These are phyloP conservation scores for Leptatherina wallacei DNA, from an alignment of 2,797 vertebrate genomes.

Conservation along the genomic window DNA sequence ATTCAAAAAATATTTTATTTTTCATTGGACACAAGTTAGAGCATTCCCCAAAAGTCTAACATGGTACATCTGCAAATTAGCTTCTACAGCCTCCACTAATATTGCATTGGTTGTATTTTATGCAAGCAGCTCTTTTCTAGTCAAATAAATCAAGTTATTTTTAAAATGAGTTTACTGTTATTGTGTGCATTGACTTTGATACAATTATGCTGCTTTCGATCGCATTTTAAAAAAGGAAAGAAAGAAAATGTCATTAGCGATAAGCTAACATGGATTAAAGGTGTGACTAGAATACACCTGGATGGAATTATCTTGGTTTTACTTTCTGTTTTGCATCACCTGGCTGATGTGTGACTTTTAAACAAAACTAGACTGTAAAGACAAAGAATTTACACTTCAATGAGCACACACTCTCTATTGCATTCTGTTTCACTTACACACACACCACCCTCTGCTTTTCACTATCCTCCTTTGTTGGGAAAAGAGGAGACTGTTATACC, in stretches of 20 bases:
- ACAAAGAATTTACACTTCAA: conserved; percentile 37
- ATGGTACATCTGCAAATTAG: not conserved
- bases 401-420: conserved; percentile 2
- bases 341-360: conserved; percentile 24
- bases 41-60: too few relatives aligned
- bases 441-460: conserved; percentile 43
- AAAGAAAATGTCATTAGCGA: not conserved
- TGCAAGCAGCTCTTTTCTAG: too few relatives aligned
- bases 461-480: conserved; percentile 68
- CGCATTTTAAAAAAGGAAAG: too few relatives aligned
- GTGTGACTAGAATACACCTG: not conserved
- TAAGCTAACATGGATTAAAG: not conserved
- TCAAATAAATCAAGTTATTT: not conserved
- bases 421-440: not conserved
- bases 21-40: not conserved
- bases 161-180: not conserved
- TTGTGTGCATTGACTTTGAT: not conserved
- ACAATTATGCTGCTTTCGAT: not conserved
- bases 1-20: not conserved
- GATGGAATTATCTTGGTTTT: conserved; percentile 19
- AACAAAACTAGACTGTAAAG: conserved; percentile 8
- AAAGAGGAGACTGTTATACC: conserved; percentile 71
- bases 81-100: not conserved
- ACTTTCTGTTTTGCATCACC: conserved; percentile 22
- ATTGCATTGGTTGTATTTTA: not conserved